These are phyloP conservation scores for Gymnocephalus cernua DNA, from an alignment of 2,113 vertebrate genomes.

Conservation along the genomic window DNA sequence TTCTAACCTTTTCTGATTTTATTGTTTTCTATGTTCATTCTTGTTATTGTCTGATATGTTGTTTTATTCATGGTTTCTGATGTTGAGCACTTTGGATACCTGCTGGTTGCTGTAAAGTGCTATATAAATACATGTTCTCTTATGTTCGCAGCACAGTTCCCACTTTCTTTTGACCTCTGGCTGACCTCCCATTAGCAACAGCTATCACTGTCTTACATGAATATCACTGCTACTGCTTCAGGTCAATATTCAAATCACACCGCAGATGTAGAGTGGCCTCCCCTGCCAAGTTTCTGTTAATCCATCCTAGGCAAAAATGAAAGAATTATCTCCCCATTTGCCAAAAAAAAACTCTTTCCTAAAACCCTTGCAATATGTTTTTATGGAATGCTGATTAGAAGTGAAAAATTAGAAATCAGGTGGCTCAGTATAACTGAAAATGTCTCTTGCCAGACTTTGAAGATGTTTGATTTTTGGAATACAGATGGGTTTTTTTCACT, in stretches of 20 bases:
- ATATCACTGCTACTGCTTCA: conserved; percentile 35
- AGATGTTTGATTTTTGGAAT: conserved; percentile 8
- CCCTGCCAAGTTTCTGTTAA: conserved; percentile 47
- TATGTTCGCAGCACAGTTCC: conserved; percentile 24
- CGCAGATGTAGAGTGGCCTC: conserved; percentile 24
- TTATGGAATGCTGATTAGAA: conserved; percentile 39
- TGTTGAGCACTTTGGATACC: no score
- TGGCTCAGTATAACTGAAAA: background rate
- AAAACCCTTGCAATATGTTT: conserved; percentile 37
- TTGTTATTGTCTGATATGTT: no score
- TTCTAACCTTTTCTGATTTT: no score
- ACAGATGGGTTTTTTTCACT: background rate
- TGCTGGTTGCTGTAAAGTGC: no score
- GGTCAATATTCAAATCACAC: conserved; percentile 65
- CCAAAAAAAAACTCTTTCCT: conserved; percentile 28
- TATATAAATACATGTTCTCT: no score
- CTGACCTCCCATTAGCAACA: conserved; percentile 59
- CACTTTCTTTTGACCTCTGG: conserved; percentile 42
- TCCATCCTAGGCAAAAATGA: conserved; percentile 40
- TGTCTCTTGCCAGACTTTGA: background rate
- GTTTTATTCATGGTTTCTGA: no score
- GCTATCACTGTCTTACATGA: conserved; percentile 38
- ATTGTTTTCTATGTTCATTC: no score
- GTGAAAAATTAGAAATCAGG: conserved; percentile 23
- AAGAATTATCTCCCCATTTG: conserved; percentile 32